Percentiles rank a stretch among this genome's conserved stretches.
Conservation (phyloP, 2,888 invertebrate genomes). For the Choreutis nemorana region DNA sequence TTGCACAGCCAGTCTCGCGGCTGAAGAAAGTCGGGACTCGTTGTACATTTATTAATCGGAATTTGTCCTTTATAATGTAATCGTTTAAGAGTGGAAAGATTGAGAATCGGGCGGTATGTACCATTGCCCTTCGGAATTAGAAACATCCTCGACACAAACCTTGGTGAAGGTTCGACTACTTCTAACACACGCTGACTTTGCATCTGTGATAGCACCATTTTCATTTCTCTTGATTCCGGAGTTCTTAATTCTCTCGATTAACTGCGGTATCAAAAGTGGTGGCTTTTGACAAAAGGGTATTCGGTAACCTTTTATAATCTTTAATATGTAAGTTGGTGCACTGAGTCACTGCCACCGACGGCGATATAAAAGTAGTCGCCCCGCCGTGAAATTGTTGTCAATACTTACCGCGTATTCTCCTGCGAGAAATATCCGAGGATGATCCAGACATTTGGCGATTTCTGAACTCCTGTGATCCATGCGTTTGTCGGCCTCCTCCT, state of each 20-base stretch:
- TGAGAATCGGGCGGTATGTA: conserved; percentile 6
- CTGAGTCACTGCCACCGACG: conserved; percentile 7
- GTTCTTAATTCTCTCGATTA: neutral
- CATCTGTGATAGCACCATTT: conserved; percentile 6
- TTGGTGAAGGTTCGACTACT: conserved; percentile 3
- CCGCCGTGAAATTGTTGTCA: conserved; percentile 10
- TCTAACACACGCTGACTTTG: conserved; percentile 7
- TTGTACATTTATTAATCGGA: conserved; percentile 9
- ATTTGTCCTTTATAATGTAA: conserved; percentile 7
- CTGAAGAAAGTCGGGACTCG: conserved; percentile 9
- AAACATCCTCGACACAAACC: conserved; percentile 8
- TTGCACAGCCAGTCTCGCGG: conserved; percentile 12
- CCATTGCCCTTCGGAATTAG: conserved; percentile 5
- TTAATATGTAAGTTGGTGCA: conserved; percentile 8
- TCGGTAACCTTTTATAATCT: conserved; percentile 11
- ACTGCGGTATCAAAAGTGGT: conserved; percentile 7
- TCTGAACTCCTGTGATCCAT: too few species aligned
- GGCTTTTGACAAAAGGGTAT: conserved; percentile 13
- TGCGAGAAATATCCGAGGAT: neutral
- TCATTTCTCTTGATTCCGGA: conserved; percentile 5
- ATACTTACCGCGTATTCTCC: too few species aligned
- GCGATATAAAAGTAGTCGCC: conserved; percentile 6
- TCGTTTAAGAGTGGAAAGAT: conserved; percentile 9
- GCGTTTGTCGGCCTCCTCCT: neutral
- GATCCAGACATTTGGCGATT: too few species aligned